phyloP scores from a whole-genome alignment of 2,113 vertebrate species.

The Rhinolophus sinicus region DNA sequence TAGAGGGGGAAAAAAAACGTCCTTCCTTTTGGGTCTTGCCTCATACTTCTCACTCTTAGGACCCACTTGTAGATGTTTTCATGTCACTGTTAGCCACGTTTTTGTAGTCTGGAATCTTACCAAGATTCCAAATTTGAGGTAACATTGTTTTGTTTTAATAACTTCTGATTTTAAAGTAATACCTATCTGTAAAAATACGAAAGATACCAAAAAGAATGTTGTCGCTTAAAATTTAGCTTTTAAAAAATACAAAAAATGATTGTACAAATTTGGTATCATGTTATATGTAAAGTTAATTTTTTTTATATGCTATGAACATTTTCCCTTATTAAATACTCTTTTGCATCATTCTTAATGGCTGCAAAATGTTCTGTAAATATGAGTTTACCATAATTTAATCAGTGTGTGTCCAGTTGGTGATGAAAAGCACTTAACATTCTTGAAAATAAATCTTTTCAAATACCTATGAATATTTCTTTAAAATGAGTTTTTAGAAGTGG shows the following conservation, averaged over 20 bases:
- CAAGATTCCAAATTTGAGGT: neutral
- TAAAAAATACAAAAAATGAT: constrained; percentile 22
- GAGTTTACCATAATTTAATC: neutral
- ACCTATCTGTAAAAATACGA: constrained; percentile 8
- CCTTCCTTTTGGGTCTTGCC: neutral
- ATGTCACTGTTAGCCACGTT: neutral
- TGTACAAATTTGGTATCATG: neutral
- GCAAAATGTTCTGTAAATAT: neutral
- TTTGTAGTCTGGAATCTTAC: constrained; percentile 7
- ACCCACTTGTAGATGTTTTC: neutral
- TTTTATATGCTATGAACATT: neutral
- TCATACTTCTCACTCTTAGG: neutral
- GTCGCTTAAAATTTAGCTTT: neutral
- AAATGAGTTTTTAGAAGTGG: neutral
- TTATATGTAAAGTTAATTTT: neutral
- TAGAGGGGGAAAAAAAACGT: too few species aligned
- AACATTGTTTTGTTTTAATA: constrained; percentile 22
- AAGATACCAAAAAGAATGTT: neutral
- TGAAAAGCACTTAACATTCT: neutral
- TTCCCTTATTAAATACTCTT: neutral
- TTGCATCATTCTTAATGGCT: neutral
- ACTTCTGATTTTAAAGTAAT: constrained; percentile 36
- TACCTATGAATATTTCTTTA: neutral
- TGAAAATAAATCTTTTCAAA: constrained; percentile 23
- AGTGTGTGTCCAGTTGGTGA: neutral